A percentile compares a stretch with the other conserved stretches of the same genome.
Evolutionary conservation across 2,113 vertebrate genomes (phyloP).

Genomic region (Calonectris borealis): DNA sequence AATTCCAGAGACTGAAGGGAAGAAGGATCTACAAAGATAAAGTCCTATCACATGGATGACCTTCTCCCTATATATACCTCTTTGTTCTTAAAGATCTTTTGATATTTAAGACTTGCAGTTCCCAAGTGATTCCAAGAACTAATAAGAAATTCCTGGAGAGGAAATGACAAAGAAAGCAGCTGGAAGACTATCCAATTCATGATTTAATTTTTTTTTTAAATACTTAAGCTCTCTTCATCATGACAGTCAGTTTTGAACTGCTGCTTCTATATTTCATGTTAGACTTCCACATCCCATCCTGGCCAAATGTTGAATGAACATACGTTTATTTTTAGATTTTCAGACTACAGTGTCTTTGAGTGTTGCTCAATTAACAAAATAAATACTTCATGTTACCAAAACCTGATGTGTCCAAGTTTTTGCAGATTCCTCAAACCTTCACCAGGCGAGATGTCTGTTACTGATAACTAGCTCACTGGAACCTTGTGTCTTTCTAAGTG

Average conservation of each 20-base stretch:
- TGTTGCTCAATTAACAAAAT: not conserved
- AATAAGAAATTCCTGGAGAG: constrained; percentile 45
- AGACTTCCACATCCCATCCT: not conserved
- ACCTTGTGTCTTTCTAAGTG: not conserved
- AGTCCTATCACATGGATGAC: constrained; percentile 1
- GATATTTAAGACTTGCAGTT: constrained; percentile 1
- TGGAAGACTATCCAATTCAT: not conserved
- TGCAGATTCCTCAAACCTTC: not conserved
- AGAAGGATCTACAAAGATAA: constrained; percentile 1
- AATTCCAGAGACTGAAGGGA: constrained; percentile 22
- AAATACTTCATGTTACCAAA: not conserved
- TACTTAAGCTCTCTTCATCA: not conserved
- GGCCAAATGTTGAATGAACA: not conserved
- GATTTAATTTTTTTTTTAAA: not conserved
- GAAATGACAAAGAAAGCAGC: constrained; percentile 35
- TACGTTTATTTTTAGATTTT: not conserved
- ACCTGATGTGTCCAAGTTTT: not conserved
- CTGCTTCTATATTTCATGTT: not conserved
- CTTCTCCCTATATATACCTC: not conserved
- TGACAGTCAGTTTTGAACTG: not conserved
- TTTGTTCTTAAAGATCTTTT: constrained; percentile 34
- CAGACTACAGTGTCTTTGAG: not conserved
- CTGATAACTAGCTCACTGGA: not conserved
- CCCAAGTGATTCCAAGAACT: constrained; percentile 30
- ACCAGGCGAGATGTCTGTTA: not conserved